Evolutionary conservation across 23 tunicate species (phyloP).

Genomic region (Botrylloides violaceus): DNA sequence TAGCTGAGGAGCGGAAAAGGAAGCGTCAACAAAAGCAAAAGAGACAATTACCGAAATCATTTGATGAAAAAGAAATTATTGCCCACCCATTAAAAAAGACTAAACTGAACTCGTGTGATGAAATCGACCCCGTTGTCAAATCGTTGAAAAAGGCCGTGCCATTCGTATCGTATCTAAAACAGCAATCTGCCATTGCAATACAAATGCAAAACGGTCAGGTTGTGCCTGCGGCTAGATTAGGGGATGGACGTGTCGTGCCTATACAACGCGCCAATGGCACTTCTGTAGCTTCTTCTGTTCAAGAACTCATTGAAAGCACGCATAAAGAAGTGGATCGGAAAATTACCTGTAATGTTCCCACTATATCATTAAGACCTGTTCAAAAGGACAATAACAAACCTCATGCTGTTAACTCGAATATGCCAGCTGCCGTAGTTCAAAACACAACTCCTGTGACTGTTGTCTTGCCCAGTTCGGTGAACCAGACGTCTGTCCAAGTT

Average conservation of each 20-base stretch:
- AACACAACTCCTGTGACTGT: background rate
- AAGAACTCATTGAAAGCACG: conserved; percentile 3
- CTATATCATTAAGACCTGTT: background rate
- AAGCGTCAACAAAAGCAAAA: background rate
- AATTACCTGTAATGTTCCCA: background rate
- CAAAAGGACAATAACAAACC: background rate
- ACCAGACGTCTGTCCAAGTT: no score
- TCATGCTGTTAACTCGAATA: background rate
- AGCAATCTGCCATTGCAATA: conserved; percentile 27
- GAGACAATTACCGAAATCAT: background rate
- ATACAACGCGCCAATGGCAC: conserved; percentile 31
- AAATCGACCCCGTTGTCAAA: background rate
- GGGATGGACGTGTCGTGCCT: conserved; percentile 61
- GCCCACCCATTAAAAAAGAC: background rate
- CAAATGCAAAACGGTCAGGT: conserved; percentile 57
- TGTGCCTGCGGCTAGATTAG: conserved; percentile 42
- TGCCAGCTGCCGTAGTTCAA: background rate
- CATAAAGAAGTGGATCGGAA: background rate
- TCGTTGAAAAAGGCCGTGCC: conserved; percentile 25
- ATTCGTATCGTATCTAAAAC: conserved; percentile 4
- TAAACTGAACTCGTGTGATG: no score
- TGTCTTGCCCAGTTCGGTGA: background rate
- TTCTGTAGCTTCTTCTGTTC: conserved; percentile 30
- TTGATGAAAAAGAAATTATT: background rate
- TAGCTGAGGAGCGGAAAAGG: conserved; percentile 2